Evolutionary conservation across 1,140 invertebrate species (phyloP), one percentile per base, ranked within the genome.

Genomic region (Zaprionus kolodkinae): DNA sequence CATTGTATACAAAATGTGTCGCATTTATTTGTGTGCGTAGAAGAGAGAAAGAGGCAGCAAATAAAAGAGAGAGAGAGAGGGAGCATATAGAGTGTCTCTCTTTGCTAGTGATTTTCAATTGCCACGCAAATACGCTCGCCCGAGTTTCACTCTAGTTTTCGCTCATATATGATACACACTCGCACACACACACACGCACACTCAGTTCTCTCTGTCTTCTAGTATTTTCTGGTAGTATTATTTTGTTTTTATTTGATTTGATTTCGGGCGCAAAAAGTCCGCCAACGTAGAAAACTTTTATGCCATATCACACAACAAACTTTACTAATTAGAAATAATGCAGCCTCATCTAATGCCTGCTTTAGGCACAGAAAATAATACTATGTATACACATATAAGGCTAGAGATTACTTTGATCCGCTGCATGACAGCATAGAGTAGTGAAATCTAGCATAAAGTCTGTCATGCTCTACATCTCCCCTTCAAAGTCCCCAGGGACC

Each of bases 241-340:
- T 60, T 33, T 61, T 36, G n/a, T 52, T 61, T 57, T 59, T 77
- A 56, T 40, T 63, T 61, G 35, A 63, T 65, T 79, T 82, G 83
- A 68, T 81, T 88, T 86, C 74, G 70, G 21, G 21, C 21, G 80
- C 71, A 66, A 59, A 67, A 83, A 87, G 80, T 88, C 79, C 2
- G 21, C 12, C 45, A 84, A 78, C 76, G 69, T n/a, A 45, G 5
- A 45, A 45, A 87, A 88, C 62, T 86, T 86, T 86, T 79, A 21
- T 80, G 48, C 79, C 40, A 33, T 35, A 7, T 9, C 33, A 35
- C 12, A 45, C n/a, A 33, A 54, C 38, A 87, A 88, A 88, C 84
- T 88, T 88, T 88, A 82, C 85, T 88, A 88, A 88, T 88, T 88
- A 88, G 85, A 88, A 88, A 89, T 89, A 89, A 88, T 88, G 84